These are phyloP conservation scores for Pogonocherus hispidulus DNA, from an alignment of 2,888 invertebrate genomes.

Conservation along the genomic window DNA sequence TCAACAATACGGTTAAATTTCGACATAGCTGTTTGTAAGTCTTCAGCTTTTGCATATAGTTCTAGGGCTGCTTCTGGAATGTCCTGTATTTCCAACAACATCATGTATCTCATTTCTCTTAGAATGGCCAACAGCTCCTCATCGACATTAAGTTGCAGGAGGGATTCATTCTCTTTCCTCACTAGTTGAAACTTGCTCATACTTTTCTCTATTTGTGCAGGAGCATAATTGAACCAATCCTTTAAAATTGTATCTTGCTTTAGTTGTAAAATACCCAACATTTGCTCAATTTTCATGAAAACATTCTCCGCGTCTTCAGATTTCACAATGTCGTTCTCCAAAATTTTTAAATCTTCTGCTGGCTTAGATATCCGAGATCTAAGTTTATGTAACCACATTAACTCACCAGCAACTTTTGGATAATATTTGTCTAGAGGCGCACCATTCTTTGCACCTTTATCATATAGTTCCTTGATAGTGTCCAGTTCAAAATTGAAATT, in stretches of 20 bases:
- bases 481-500: slow-evolving; percentile 78
- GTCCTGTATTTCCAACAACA: slow-evolving; percentile 73
- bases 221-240: slow-evolving; percentile 79
- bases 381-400: slow-evolving; percentile 79
- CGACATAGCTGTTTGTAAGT: slow-evolving; percentile 70
- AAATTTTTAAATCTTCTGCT: slow-evolving; percentile 73
- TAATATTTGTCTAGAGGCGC: slow-evolving; percentile 77
- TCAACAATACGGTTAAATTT: slow-evolving; percentile 74
- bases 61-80: slow-evolving; percentile 74
- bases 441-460: slow-evolving; percentile 71
- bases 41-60: slow-evolving; percentile 79
- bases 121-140: slow-evolving; percentile 79
- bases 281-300: slow-evolving; percentile 76
- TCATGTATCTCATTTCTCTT: slow-evolving; percentile 83
- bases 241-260: slow-evolving; percentile 76
- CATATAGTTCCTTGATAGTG: slow-evolving; percentile 75
- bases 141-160: slow-evolving; percentile 77
- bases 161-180: slow-evolving; percentile 68
- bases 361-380: slow-evolving; percentile 73
- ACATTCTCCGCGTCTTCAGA: slow-evolving; percentile 72
- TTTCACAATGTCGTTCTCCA: slow-evolving; percentile 77
- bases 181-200: slow-evolving; percentile 75
- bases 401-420: slow-evolving; percentile 82
- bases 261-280: slow-evolving; percentile 75
- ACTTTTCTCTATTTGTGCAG: slow-evolving; percentile 75